These are phyloP conservation scores for Hydrotaea diabolus DNA, from an alignment of 2,888 invertebrate genomes.

Conservation along the genomic window DNA sequence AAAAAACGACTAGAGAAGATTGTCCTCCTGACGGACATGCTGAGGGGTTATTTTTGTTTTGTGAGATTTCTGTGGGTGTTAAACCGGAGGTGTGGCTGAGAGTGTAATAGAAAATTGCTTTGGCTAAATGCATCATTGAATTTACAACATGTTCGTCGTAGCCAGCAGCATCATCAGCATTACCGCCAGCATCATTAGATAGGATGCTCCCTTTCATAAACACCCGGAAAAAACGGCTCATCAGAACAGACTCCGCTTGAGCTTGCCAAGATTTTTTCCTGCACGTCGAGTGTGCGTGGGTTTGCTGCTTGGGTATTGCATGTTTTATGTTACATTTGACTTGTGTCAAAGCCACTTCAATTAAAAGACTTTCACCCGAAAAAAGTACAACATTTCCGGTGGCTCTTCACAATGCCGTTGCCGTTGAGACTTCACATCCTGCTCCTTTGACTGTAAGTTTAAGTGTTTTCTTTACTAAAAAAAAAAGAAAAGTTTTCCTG, in stretches of 20 bases:
- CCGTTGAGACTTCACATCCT: conserved; percentile 37
- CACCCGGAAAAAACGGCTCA: conserved; percentile 28
- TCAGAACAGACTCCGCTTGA: conserved; percentile 39
- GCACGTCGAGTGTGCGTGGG: neutral
- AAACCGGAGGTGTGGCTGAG: neutral
- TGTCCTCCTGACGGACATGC: conserved; percentile 9
- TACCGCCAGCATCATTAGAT: conserved; percentile 54
- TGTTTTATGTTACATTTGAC: conserved; percentile 46
- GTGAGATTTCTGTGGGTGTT: neutral
- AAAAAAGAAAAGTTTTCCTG: neutral
- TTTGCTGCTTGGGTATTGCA: neutral
- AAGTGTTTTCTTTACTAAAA: conserved; percentile 75
- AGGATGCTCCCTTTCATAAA: neutral
- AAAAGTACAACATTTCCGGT: conserved; percentile 61
- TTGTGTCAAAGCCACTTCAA: conserved; percentile 75
- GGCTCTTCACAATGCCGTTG: conserved; percentile 49
- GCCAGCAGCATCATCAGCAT: conserved; percentile 19
- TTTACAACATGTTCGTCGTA: conserved; percentile 62
- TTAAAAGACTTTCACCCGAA: conserved; percentile 78
- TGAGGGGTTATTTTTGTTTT: neutral
- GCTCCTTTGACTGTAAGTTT: conserved; percentile 60
- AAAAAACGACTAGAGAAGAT: conserved; percentile 33
- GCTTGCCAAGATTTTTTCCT: conserved; percentile 55
- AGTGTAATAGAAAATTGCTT: conserved; percentile 60
- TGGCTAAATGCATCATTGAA: conserved; percentile 69